phyloP scores from a whole-genome alignment of 2,113 vertebrate species.

The Sylvilagus bachmani region DNA sequence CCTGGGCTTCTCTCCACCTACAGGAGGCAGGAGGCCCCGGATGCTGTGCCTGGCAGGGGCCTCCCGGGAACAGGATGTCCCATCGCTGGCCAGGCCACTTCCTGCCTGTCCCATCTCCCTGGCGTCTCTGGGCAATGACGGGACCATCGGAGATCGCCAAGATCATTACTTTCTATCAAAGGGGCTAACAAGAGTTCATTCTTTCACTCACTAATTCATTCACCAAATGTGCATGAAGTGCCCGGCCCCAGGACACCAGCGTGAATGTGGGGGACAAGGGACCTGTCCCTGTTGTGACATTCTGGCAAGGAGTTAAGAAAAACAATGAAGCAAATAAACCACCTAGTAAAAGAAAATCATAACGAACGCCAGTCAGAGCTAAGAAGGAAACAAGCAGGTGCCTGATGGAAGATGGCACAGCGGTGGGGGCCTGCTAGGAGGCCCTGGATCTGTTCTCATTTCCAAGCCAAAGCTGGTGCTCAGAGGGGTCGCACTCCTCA shows the following conservation, averaged over 20 bases:
- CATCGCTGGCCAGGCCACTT: not conserved
- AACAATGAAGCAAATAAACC: not conserved
- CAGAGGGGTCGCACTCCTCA: too few species aligned
- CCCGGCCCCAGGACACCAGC: not conserved
- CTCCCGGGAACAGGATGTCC: conserved; percentile 32
- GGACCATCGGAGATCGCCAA: not conserved
- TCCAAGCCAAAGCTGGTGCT: not conserved
- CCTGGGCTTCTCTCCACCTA: conserved; percentile 34
- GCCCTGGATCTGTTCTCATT: not conserved
- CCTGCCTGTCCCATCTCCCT: not conserved
- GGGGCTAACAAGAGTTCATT: not conserved
- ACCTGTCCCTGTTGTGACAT: fast-evolving
- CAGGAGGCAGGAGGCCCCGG: not conserved
- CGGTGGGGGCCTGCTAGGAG: not conserved
- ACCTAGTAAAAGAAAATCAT: not conserved
- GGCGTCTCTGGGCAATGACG: not conserved
- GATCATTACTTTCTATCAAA: not conserved
- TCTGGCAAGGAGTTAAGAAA: not conserved
- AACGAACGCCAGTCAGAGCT: not conserved
- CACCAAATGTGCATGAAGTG: not conserved
- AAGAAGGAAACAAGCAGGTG: not conserved
- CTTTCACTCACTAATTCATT: not conserved
- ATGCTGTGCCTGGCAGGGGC: not conserved
- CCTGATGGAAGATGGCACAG: not conserved
- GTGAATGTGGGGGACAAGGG: not conserved